A percentile compares a stretch with the other conserved stretches of the same genome.
Evolutionary conservation across 2,888 invertebrate genomes (phyloP).

Genomic region (Hipparchia semele): DNA sequence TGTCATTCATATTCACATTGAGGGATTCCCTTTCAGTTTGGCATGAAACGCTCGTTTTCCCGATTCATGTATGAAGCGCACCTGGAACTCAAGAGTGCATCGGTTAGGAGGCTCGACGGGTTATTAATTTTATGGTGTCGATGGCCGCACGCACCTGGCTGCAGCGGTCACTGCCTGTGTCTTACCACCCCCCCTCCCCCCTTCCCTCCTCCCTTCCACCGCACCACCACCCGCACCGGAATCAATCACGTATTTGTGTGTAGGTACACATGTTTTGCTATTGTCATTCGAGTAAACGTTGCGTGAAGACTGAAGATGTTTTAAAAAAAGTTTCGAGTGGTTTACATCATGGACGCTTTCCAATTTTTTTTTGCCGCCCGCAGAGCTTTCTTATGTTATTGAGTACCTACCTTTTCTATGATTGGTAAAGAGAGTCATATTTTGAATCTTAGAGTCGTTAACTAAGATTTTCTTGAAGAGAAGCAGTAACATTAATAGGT

Average conservation of each 20-base stretch:
- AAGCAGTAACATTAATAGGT: not conserved
- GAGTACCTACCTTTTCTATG: not conserved
- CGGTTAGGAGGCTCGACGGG: conserved; percentile 77
- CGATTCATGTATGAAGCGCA: conserved; percentile 55
- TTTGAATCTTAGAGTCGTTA: not conserved
- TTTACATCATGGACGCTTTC: conserved; percentile 19
- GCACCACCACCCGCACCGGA: conserved; percentile 37
- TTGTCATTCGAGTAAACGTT: conserved; percentile 41
- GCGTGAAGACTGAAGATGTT: conserved; percentile 27
- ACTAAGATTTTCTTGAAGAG: not conserved
- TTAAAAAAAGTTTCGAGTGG: conserved; percentile 27
- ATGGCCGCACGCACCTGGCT: conserved; percentile 80
- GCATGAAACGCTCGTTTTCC: conserved; percentile 32
- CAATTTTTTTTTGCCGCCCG: conserved; percentile 9
- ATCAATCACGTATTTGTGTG: conserved; percentile 68
- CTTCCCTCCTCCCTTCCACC: conserved; percentile 26
- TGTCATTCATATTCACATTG: no score
- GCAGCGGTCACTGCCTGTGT: conserved; percentile 76
- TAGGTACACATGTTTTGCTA: conserved; percentile 43
- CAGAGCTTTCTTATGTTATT: not conserved
- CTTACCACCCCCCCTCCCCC: conserved; percentile 43
- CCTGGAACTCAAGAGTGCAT: conserved; percentile 70
- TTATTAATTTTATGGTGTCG: conserved; percentile 83
- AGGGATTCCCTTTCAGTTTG: not conserved
- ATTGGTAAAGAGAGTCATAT: not conserved